Evolutionary conservation across 2,113 vertebrate species (phyloP).

Genomic region (Aythya baeri): DNA sequence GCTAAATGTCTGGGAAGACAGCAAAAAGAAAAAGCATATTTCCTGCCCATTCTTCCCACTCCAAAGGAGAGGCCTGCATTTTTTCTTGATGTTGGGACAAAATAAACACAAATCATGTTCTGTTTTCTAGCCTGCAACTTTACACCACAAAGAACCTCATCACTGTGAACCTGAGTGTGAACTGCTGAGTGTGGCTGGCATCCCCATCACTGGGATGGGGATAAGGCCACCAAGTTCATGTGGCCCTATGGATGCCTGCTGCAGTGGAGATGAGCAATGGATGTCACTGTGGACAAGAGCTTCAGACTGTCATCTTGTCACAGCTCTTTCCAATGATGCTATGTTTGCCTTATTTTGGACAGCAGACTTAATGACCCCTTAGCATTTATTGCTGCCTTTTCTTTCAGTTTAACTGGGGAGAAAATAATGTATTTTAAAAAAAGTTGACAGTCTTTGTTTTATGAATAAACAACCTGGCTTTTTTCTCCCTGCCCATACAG

Average conservation of each 20-base stretch:
- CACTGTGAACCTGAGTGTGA: not conserved
- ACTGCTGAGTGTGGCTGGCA: not conserved
- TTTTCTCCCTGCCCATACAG: not conserved
- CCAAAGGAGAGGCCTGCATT: not conserved
- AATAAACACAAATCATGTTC: not conserved
- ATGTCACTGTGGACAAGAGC: not conserved
- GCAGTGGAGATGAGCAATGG: not conserved
- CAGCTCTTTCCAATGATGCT: not conserved
- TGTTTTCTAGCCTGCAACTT: not conserved
- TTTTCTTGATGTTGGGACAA: not conserved
- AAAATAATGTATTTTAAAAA: not conserved
- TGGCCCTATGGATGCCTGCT: not conserved
- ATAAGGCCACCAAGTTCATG: rapidly evolving
- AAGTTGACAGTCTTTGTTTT: not conserved
- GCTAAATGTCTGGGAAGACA: not conserved
- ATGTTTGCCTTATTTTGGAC: not conserved
- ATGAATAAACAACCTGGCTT: not conserved
- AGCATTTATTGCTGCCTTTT: not conserved
- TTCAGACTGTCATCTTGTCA: not conserved
- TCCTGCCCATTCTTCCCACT: not conserved
- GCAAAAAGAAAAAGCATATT: not conserved
- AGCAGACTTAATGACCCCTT: not conserved
- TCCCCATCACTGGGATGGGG: not conserved
- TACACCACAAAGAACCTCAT: rapidly evolving
- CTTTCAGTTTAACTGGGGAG: not conserved